These are phyloP conservation scores for Dicranocentrus wangi DNA, from an alignment of 2,888 invertebrate species.

Conservation along the genomic window DNA sequence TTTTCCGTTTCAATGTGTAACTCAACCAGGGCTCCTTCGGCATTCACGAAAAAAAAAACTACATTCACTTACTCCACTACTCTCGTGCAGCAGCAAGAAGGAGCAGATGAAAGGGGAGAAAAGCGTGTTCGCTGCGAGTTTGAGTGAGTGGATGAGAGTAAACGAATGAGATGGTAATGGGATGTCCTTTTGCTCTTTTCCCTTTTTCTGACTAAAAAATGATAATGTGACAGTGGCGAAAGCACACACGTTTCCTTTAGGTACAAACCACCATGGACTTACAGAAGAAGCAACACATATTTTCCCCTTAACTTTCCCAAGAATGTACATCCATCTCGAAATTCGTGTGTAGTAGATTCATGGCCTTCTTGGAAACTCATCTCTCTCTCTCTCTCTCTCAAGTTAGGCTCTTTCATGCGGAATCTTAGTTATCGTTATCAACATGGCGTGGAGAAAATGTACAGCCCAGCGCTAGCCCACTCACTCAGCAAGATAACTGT, in stretches of 20 bases:
- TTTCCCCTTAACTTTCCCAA: background rate
- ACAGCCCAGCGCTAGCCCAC: background rate
- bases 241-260: constrained; percentile 54
- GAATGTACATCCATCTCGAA: background rate
- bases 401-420: constrained; percentile 42
- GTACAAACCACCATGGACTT: constrained; percentile 4
- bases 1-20: too few species aligned
- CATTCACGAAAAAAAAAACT: too few species aligned
- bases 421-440: constrained; percentile 57
- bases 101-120: constrained; percentile 19
- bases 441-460: constrained; percentile 9
- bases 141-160: constrained; percentile 64
- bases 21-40: too few species aligned
- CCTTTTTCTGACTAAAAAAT: constrained; percentile 56
- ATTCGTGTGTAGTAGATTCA: background rate
- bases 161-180: constrained; percentile 66
- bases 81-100: background rate
- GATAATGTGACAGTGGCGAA: constrained; percentile 63
- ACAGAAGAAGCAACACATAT: constrained; percentile 8
- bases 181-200: constrained; percentile 65
- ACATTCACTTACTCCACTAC: constrained; percentile 14
- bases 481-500: constrained; percentile 49
- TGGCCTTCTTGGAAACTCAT: background rate
- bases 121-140: constrained; percentile 43
- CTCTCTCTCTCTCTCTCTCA: background rate